These are phyloP conservation scores for Gymnoscelis rufifasciata DNA, from an alignment of 2,888 invertebrate species.

Conservation along the genomic window DNA sequence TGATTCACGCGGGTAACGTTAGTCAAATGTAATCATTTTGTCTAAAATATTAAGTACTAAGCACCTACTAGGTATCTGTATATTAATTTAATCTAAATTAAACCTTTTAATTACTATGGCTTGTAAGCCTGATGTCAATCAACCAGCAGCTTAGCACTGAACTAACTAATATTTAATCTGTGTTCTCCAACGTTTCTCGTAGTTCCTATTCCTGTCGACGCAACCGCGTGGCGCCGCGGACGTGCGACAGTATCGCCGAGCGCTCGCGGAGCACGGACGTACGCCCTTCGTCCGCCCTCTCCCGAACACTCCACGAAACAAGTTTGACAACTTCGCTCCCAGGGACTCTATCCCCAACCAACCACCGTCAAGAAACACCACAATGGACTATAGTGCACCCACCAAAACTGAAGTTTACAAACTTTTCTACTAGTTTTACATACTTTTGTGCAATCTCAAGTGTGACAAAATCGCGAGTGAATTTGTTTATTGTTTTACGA, in stretches of 20 bases:
- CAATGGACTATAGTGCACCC: conserved; percentile 53
- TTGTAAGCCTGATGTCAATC: neutral
- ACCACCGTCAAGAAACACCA: conserved; percentile 37
- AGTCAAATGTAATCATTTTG: no score
- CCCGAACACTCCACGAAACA: conserved; percentile 59
- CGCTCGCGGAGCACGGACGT: conserved; percentile 57
- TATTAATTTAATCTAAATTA: no score
- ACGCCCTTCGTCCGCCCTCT: conserved; percentile 36
- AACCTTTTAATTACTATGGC: no score
- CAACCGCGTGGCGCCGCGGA: conserved; percentile 52
- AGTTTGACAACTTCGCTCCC: conserved; percentile 52
- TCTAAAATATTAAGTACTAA: no score
- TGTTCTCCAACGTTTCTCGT: conserved; percentile 43
- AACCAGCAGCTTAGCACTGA: neutral
- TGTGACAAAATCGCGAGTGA: conserved; percentile 65
- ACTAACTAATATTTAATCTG: conserved; percentile 14
- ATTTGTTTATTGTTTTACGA: conserved; percentile 63
- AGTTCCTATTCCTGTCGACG: conserved; percentile 54
- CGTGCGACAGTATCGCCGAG: conserved; percentile 59
- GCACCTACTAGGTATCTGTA: no score
- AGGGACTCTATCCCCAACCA: conserved; percentile 31
- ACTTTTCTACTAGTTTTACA: conserved; percentile 45
- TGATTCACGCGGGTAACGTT: no score
- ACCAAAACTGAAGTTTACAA: conserved; percentile 42
- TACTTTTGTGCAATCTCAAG: conserved; percentile 59